Evolutionary conservation across 2,888 invertebrate genomes (phyloP), one percentile per base, ranked within the genome.

Genomic region (Phragmatobia fuliginosa): DNA sequence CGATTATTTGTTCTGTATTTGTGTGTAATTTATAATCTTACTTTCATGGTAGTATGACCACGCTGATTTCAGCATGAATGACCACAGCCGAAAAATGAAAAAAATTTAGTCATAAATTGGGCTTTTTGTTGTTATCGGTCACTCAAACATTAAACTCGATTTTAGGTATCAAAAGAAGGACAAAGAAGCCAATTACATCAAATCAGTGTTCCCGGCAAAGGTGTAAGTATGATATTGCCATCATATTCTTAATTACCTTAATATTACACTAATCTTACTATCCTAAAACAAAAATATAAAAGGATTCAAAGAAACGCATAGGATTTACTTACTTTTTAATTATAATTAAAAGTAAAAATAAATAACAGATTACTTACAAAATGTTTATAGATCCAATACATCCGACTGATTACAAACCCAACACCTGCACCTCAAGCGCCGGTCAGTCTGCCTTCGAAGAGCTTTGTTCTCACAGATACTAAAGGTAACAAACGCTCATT

Each of bases 181-280:
- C 92, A 91, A 62, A 86, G 88, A 79, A 92, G 94, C 80, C 96
- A 97, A 85, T 90, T 97, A n/a, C 97, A 97, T 90, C 97, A 97
- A 85, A 96, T 97, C 73, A 97, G 97, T 88, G 96, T 97, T 73
- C 97, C 97, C 2, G 97, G 97, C 21, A 96, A 97, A 92, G 97
- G 97, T 79, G 96, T 96, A 91, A 93, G 92, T 84, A 41, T 32
- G 14, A 25, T 62, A 33, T n/a, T 56, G 28, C 28, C 28, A 25
- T 21, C 28, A 36, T 38, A 18, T 28, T 16, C 10, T 18, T 28
- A 41, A 62, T 28, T 5, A 38, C 1, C 21, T 61, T 28, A 56
- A 56, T 28, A 56, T 56, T 56, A 28, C 16, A 28, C 28, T 28
- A 56, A 56, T 56, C 14, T 28, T 7, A 45, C 6, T 21, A 21